These are phyloP conservation scores for Eospalax fontanierii DNA, from an alignment of 2,797 vertebrate genomes.

Conservation along the genomic window DNA sequence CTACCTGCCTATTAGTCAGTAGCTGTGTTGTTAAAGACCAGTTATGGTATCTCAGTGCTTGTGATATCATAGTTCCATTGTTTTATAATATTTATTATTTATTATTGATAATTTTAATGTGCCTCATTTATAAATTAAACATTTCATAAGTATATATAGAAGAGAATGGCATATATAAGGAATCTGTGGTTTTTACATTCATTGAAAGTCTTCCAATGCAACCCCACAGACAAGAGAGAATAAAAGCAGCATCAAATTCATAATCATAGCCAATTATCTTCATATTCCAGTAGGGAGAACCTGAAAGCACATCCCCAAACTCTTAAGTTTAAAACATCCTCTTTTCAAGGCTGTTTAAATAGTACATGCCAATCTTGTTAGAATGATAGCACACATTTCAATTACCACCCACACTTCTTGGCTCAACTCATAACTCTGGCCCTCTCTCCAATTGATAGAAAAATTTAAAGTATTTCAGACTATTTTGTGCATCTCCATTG, in stretches of 20 bases:
- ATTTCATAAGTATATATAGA: background rate
- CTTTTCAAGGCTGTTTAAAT: slow-evolving; percentile 15
- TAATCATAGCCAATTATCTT: slow-evolving; percentile 20
- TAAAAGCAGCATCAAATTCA: background rate
- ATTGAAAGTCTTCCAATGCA: background rate
- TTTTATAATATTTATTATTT: background rate
- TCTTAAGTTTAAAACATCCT: slow-evolving; percentile 15
- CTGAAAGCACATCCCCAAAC: background rate
- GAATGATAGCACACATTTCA: background rate
- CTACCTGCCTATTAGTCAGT: background rate
- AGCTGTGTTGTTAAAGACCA: background rate
- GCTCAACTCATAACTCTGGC: background rate
- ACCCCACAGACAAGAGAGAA: background rate
- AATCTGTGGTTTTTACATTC: background rate
- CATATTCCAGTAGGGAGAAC: background rate
- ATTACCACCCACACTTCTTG: background rate
- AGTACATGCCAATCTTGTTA: background rate
- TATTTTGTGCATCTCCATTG: background rate
- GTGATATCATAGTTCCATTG: background rate
- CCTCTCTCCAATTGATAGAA: background rate
- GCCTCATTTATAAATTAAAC: background rate
- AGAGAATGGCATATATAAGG: background rate
- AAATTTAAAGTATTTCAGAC: background rate
- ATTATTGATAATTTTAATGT: background rate
- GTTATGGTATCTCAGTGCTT: background rate